Percentiles rank a stretch among this genome's conserved stretches.
These are phyloP conservation scores for Drosophila nr. medialis DNA, from an alignment of 2,888 invertebrate species.

Conservation along the genomic window DNA sequence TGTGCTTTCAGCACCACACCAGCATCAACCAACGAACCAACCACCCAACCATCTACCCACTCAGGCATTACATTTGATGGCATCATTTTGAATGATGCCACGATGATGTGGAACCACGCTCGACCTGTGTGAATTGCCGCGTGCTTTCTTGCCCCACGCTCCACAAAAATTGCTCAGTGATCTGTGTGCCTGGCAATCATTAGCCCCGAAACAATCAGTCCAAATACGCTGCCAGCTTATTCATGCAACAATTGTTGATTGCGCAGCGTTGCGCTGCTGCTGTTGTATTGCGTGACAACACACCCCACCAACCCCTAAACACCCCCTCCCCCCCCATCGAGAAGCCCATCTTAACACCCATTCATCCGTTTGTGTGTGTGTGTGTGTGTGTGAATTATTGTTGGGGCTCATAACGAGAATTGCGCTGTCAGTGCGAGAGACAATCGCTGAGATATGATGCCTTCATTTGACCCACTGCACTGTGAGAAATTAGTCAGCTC, in stretches of 20 bases:
- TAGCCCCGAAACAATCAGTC: conserved; percentile 63
- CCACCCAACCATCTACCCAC: conserved; percentile 1
- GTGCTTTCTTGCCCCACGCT: neutral
- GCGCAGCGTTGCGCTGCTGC: conserved; percentile 26
- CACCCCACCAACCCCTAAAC: conserved; percentile 9
- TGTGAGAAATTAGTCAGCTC: conserved; percentile 44
- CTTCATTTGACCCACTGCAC: conserved; percentile 47
- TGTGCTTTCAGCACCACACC: conserved; percentile 26
- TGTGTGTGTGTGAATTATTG: conserved; percentile 69
- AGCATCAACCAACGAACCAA: neutral
- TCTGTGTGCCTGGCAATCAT: conserved; percentile 75
- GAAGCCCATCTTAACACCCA: conserved; percentile 1
- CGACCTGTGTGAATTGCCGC: conserved; percentile 2
- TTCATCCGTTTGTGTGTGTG: conserved; percentile 8
- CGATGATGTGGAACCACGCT: neutral
- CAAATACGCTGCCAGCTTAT: conserved; percentile 47
- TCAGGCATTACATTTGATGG: conserved; percentile 72
- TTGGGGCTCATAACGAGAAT: conserved; percentile 68
- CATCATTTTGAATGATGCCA: conserved; percentile 63
- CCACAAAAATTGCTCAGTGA: conserved; percentile 69
- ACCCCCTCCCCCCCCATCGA: neutral
- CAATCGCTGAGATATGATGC: conserved; percentile 57
- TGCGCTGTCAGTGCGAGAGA: conserved; percentile 55
- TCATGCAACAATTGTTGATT: conserved; percentile 80
- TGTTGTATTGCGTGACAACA: neutral